Percentiles rank a stretch among this genome's conserved stretches.
These are phyloP conservation scores for Geotrupes spiniger DNA, from an alignment of 2,888 invertebrate species.

Conservation along the genomic window DNA sequence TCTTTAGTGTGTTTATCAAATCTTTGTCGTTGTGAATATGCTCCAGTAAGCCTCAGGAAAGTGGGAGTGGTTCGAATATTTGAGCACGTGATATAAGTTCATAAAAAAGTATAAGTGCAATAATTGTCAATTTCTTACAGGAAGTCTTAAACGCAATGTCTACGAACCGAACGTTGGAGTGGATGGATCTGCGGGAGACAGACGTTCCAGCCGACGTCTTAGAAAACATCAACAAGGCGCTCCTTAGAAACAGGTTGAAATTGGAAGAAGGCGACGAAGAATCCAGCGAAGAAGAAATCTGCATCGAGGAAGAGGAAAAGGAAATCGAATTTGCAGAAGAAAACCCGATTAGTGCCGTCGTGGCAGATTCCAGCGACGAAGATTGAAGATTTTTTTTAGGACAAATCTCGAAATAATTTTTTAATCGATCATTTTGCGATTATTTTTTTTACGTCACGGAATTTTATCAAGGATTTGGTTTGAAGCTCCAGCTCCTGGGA, in stretches of 20 bases:
- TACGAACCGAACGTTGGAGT: slow-evolving; percentile 36
- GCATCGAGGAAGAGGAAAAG: slow-evolving; percentile 9
- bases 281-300: slow-evolving; percentile 11
- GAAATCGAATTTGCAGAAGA: slow-evolving; percentile 9
- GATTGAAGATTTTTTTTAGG: too few species aligned
- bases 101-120: too few species aligned
- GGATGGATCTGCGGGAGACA: slow-evolving; percentile 43
- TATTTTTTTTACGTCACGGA: too few species aligned
- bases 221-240: slow-evolving; percentile 50
- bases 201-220: slow-evolving; percentile 53
- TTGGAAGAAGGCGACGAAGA: slow-evolving; percentile 28
- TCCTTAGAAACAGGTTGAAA: slow-evolving; percentile 49
- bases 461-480: too few species aligned
- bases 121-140: slow-evolving; percentile 22
- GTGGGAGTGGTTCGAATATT: background rate
- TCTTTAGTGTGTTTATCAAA: too few species aligned
- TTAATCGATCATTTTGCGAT: too few species aligned
- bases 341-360: too few species aligned
- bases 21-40: too few species aligned
- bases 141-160: slow-evolving; percentile 32
- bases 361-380: too few species aligned
- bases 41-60: too few species aligned
- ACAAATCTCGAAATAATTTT: too few species aligned
- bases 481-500: too few species aligned
- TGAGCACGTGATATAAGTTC: background rate